These are phyloP conservation scores for Temnothorax longispinosus DNA, from an alignment of 1,140 invertebrate species.

Conservation along the genomic window DNA sequence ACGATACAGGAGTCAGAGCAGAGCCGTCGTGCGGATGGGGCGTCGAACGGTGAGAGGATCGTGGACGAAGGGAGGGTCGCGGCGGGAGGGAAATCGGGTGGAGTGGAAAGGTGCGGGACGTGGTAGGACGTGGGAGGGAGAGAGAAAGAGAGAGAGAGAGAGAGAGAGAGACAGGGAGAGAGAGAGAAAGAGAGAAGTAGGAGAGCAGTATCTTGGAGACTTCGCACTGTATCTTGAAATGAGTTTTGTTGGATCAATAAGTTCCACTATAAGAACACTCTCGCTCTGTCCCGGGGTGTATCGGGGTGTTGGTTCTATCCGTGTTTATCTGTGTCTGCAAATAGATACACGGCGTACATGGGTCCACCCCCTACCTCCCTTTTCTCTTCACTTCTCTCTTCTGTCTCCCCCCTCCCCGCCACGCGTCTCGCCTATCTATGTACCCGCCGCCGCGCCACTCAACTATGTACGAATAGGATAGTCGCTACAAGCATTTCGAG, in stretches of 20 bases:
- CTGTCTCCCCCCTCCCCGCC: conserved; percentile 46
- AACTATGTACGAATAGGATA: conserved; percentile 79
- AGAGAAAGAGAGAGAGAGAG: conserved; percentile 65
- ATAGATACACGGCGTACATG: conserved; percentile 81
- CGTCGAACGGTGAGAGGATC: conserved; percentile 72
- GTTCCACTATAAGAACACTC: conserved; percentile 87
- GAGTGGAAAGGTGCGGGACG: conserved; percentile 61
- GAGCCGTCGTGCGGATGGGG: conserved; percentile 63
- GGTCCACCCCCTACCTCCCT: conserved; percentile 70
- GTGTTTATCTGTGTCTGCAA: conserved; percentile 83
- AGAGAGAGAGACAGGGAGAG: conserved; percentile 72
- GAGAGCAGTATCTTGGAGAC: conserved; percentile 86
- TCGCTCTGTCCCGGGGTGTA: conserved; percentile 79
- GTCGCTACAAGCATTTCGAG: conserved; percentile 77
- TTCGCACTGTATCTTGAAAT: conserved; percentile 87
- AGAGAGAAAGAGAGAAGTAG: conserved; percentile 76
- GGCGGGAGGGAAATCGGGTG: conserved; percentile 54
- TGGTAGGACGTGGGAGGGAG: conserved; percentile 37
- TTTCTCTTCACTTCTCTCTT: conserved; percentile 62
- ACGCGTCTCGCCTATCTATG: conserved; percentile 63
- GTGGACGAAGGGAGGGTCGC: conserved; percentile 61
- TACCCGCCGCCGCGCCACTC: conserved; percentile 75
- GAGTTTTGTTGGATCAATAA: conserved; percentile 87
- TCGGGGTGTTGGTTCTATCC: conserved; percentile 78
- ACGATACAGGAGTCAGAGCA: conserved; percentile 79